Evolutionary conservation across 2,113 vertebrate species (phyloP), one percentile per base, ranked within the genome.

Genomic region (Ailuropoda melanoleuca): DNA sequence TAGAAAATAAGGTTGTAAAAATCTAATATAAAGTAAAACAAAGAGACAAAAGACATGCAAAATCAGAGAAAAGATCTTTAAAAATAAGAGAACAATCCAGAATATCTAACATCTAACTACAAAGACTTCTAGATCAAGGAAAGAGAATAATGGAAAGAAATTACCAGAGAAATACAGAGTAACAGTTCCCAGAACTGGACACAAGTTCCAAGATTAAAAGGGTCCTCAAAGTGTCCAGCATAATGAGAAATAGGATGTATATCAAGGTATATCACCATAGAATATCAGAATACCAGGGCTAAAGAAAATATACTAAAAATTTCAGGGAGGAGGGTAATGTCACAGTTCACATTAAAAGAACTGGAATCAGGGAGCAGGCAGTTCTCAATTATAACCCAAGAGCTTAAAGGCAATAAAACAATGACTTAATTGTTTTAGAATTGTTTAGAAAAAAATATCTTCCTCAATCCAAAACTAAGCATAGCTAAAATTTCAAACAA

Each of bases 51-150:
- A 92, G 10, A 56, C 11, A 78, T 14, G 0, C 29, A 68, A 90
- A 93, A 84, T 48, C n/a, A 15, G 29, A 66, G 37, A 58, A 74
- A 93, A 50, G 9, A 88, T 64, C 39, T 62, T 94, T 60, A 46
- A 89, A 90, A 62, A 91, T 77, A 58, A 92, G 55, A 88, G 34
- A 92, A 89, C 56, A 90, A n/a, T n/a, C 48, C 29, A 75, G 39
- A 89, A 58, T 50, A n/a, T 39, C 34, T 50, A 66, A 3, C 12
- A 56, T 78, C 55, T 68, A 23, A 75, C 31, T 58, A 48, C 66
- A 34, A 64, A 80, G 23, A 17, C 4, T 18, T 50, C 66, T 55
- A 77, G 46, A 56, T 23, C 74, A 2, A 53, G 37, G 19, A n/a
- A 88, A 87, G 21, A 72, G 11, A 72, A 56, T 48, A 74, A 56